Evolutionary conservation across 2,888 invertebrate species (phyloP).

Genomic region (Sceliomorpha sp.): DNA sequence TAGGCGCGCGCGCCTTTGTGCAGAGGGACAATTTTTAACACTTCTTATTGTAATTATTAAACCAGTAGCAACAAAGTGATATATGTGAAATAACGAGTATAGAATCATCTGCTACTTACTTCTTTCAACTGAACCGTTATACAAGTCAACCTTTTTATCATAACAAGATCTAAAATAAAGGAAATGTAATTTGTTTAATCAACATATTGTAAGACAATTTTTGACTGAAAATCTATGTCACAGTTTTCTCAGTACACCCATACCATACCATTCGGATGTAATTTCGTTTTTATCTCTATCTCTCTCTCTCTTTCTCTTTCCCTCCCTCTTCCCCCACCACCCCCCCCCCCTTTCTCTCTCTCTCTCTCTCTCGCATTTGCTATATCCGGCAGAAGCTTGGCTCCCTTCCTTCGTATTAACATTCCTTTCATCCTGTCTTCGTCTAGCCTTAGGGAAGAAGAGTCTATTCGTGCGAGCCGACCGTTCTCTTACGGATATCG

Average conservation of each 20-base stretch:
- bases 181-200: too few species aligned
- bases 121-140: too few species aligned
- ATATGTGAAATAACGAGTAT: too few species aligned
- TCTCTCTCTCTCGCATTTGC: constrained; percentile 7
- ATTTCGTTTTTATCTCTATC: background rate
- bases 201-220: too few species aligned
- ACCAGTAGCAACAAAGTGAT: too few species aligned
- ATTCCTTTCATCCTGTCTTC: constrained; percentile 41
- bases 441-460: constrained; percentile 31
- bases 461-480: constrained; percentile 25
- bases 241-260: background rate
- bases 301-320: constrained; percentile 5
- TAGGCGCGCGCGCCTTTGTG: too few species aligned
- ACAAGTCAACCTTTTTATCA: too few species aligned
- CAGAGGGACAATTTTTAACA: too few species aligned
- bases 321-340: constrained; percentile 7
- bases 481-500: constrained; percentile 29
- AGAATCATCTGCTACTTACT: too few species aligned
- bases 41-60: too few species aligned
- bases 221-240: constrained; percentile 17
- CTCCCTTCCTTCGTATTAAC: constrained; percentile 43
- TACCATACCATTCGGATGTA: background rate
- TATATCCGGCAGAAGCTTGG: constrained; percentile 14
- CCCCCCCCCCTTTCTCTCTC: constrained; percentile 21
- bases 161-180: too few species aligned